Evolutionary conservation across 2,113 vertebrate genomes (phyloP), one percentile per base, ranked within the genome.

Genomic region (Ploceus nigricollis): DNA sequence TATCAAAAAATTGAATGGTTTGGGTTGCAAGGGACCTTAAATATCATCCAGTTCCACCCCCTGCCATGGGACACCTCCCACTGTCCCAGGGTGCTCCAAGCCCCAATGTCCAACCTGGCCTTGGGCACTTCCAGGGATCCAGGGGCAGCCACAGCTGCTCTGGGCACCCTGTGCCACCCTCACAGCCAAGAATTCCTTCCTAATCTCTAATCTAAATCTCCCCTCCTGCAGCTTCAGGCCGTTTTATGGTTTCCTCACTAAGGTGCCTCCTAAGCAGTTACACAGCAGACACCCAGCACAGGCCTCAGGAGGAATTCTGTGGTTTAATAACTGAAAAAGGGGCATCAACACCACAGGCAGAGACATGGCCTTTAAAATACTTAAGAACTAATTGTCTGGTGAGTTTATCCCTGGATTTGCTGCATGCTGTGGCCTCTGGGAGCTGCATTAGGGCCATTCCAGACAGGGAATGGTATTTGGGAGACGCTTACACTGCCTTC

Each of bases 81-180:
- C 53, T 6, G 0, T 9, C 69, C 78, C 78, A 68, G 69, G 60
- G 0, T 45, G 60, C 53, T 66, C 69, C 76, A 6, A 80, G 10
- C 18, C 57, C 42, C n/a, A n/a, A n/a, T 1, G 0, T 35, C 66
- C 60, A 81, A 0, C 66, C 76, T 50, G 39, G 45, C 53, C 44
- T 45, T 45, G 45, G 37, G 0, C 45, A 58, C 28, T 60, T 0
- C 27, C 51, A 82, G 33, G 51, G 60, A 51, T 66, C 10, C 70
- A 65, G 69, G n/a, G 23, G 39, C 77, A 75, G 69, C 44, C 69
- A 14, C 37, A 51, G 68, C 60, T 44, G 22, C 87, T 66, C 60
- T 75, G 77, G 28, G 33, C 23, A 82, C 16, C 45, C 69, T 60
- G 53, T 8, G 69, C 69, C 53, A 57, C 37, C n/a, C 69, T 66